Evolutionary conservation across 2,888 invertebrate genomes (phyloP).

Genomic region (Tetragonisca angustula): DNA sequence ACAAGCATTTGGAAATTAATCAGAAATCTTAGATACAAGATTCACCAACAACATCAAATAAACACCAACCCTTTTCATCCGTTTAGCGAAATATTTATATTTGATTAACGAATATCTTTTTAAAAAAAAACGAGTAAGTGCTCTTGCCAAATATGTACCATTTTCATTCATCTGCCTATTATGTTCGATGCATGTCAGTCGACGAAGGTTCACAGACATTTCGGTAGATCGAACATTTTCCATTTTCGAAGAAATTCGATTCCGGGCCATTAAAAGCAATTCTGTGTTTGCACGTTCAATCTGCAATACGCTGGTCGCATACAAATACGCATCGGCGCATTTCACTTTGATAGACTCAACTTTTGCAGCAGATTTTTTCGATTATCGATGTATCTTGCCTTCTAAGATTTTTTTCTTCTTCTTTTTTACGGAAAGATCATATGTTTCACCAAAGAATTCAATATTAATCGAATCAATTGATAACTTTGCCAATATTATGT

Average conservation of each 20-base stretch:
- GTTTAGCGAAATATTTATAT: background rate
- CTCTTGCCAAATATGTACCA: background rate
- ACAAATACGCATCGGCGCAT: conserved; percentile 25
- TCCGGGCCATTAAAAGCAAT: conserved; percentile 58
- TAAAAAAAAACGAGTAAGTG: background rate
- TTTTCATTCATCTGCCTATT: background rate
- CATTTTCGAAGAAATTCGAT: conserved; percentile 43
- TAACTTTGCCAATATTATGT: too few relatives aligned
- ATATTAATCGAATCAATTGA: too few relatives aligned
- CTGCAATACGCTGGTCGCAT: conserved; percentile 17
- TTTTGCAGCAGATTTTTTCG: conserved; percentile 17
- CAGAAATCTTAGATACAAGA: too few relatives aligned
- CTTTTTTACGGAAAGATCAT: too few relatives aligned
- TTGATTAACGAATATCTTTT: background rate
- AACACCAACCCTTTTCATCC: background rate
- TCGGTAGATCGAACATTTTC: conserved; percentile 24
- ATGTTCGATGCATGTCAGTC: background rate
- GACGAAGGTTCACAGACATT: background rate
- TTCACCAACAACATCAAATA: too few relatives aligned
- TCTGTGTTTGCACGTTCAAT: conserved; percentile 47
- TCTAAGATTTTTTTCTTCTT: background rate
- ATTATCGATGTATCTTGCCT: background rate
- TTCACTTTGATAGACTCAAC: conserved; percentile 43
- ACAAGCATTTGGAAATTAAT: too few relatives aligned
- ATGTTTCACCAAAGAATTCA: too few relatives aligned